Evolutionary conservation across 2,888 invertebrate species (phyloP).

Genomic region (Pollenia angustigena): DNA sequence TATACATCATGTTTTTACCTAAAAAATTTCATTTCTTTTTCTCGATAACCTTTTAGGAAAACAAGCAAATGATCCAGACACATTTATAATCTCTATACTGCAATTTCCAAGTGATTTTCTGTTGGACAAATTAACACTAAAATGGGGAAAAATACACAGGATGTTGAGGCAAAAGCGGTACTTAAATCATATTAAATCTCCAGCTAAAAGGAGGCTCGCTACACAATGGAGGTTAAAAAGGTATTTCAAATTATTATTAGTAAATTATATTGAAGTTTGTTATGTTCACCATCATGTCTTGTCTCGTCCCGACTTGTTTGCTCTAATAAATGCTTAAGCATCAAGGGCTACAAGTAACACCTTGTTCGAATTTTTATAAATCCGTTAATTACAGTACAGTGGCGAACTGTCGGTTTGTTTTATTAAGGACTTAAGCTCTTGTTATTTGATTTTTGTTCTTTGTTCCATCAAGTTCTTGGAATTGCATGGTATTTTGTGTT

Average conservation of each 20-base stretch:
- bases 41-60: conserved; percentile 56
- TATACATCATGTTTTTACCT: conserved; percentile 35
- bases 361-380: conserved; percentile 62
- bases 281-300: conserved; percentile 22
- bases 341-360: conserved; percentile 62
- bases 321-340: conserved; percentile 62
- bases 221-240: conserved; percentile 9
- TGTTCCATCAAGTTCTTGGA: conserved; percentile 36
- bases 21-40: background rate
- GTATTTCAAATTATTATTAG: conserved; percentile 55
- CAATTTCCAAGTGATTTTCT: conserved; percentile 61
- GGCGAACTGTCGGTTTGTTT: conserved; percentile 67
- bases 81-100: conserved; percentile 44
- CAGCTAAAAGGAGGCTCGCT: background rate
- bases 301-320: conserved; percentile 51
- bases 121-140: conserved; percentile 63
- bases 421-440: conserved; percentile 68
- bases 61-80: conserved; percentile 59
- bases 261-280: conserved; percentile 57
- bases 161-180: conserved; percentile 47
- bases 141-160: conserved; percentile 27
- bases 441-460: conserved; percentile 31
- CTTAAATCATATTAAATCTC: conserved; percentile 61
- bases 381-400: conserved; percentile 71
- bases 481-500: conserved; percentile 65